A percentile compares a stretch with the other conserved stretches of the same genome.
phyloP scores from a whole-genome alignment of 2,113 vertebrate species.

The Halcyon malimbica region DNA sequence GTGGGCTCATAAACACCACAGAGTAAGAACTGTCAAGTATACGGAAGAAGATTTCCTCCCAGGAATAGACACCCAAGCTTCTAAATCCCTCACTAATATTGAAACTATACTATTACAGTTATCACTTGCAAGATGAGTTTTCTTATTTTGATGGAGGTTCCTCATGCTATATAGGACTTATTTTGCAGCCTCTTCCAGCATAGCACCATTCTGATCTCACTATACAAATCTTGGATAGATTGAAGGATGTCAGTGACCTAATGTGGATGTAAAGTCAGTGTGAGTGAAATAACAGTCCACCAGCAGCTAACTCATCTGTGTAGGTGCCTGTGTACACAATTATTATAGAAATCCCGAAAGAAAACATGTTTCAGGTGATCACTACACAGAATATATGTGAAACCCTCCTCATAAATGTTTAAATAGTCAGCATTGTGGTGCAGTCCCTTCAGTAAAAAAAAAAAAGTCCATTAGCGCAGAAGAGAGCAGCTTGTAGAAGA shows the following conservation, averaged over 20 bases:
- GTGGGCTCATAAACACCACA: not conserved
- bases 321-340: not conserved
- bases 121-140: not conserved
- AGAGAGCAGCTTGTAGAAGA: not conserved
- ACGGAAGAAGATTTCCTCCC: not conserved
- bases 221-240: not conserved
- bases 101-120: not conserved
- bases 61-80: not conserved
- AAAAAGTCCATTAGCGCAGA: not conserved
- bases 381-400: not conserved
- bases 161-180: not conserved
- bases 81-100: not conserved
- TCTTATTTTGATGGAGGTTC: not conserved
- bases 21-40: not conserved
- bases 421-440: not conserved
- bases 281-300: not conserved
- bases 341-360: not conserved
- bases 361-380: not conserved
- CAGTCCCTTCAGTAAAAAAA: slow-evolving; percentile 23
- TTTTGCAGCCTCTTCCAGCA: not conserved
- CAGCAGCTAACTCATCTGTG: not conserved
- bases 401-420: slow-evolving; percentile 36
- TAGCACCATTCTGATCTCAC: not conserved
- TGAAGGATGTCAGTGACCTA: not conserved
- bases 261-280: not conserved